phyloP scores from a whole-genome alignment of 2,113 vertebrate species.

The Chaetodon trifascialis region DNA sequence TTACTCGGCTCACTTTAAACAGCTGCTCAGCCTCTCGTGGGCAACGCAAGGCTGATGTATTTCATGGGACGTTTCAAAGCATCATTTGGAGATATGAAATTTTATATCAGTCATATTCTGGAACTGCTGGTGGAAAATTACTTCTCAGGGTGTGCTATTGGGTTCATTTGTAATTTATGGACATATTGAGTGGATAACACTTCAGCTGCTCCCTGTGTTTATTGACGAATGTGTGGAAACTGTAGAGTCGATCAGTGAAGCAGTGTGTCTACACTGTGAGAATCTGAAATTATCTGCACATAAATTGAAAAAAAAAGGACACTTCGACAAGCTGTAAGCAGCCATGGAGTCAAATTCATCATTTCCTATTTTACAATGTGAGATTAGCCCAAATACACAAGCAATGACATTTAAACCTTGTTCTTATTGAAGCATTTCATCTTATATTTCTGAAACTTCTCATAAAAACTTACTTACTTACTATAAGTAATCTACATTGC shows the following conservation, averaged over 20 bases:
- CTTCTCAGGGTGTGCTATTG: conserved; percentile 34
- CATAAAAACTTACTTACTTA: too few relatives aligned
- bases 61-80: conserved; percentile 58
- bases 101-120: conserved; percentile 54
- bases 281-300: conserved; percentile 12
- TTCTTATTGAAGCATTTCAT: not conserved
- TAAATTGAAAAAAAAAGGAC: not conserved
- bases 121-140: conserved; percentile 64
- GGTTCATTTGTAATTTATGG: conserved; percentile 57
- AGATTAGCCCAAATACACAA: not conserved
- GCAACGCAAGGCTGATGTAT: conserved; percentile 41
- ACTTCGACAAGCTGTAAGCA: conserved; percentile 30
- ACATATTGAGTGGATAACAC: conserved; percentile 28
- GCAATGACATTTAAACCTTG: not conserved
- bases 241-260: conserved; percentile 16
- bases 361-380: not conserved
- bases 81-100: conserved; percentile 57
- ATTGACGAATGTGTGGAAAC: conserved; percentile 44
- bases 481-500: too few relatives aligned
- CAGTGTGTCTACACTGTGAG: conserved; percentile 31
- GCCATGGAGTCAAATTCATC: not conserved
- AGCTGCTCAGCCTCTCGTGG: conserved; percentile 59
- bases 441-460: not conserved
- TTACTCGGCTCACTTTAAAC: conserved; percentile 61
- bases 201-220: conserved; percentile 35